Percentiles rank a stretch among this genome's conserved stretches.
phyloP scores from a whole-genome alignment of 1,140 invertebrate species.

The Elymnias hypermnestra region DNA sequence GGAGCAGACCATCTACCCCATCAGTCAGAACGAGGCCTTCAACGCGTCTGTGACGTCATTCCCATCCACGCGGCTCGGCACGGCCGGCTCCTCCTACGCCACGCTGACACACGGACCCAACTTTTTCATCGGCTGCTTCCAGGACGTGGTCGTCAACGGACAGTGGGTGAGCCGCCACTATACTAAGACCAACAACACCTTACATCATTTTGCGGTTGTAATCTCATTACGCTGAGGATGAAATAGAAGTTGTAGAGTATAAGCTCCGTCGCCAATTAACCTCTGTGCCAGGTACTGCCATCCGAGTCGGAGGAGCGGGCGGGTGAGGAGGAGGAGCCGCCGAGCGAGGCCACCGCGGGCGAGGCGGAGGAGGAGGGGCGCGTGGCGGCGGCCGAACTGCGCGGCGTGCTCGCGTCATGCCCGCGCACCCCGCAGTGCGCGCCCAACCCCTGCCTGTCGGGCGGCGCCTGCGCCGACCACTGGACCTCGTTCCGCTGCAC shows the following conservation, averaged over 20 bases:
- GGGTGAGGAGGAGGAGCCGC: too few relatives aligned
- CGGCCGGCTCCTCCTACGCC: constrained; percentile 81
- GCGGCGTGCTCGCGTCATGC: constrained; percentile 81
- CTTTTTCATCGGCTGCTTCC: constrained; percentile 92
- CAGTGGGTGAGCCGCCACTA: constrained; percentile 82
- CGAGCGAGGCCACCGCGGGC: too few relatives aligned
- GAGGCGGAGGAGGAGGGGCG: constrained; percentile 11
- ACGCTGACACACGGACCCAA: constrained; percentile 83
- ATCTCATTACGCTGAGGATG: too few relatives aligned
- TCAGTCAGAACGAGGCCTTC: constrained; percentile 85
- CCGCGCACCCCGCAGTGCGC: constrained; percentile 86
- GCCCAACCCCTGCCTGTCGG: constrained; percentile 90
- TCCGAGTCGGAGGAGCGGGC: constrained; percentile 6
- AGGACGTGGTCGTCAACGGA: constrained; percentile 92
- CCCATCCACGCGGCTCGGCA: constrained; percentile 87
- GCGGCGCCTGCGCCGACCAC: constrained; percentile 90
- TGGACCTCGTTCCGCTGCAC: constrained; percentile 92
- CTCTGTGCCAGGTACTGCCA: neutral
- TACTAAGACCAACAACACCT: too few relatives aligned
- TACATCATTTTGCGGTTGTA: too few relatives aligned
- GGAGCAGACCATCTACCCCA: constrained; percentile 92
- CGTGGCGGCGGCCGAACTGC: constrained; percentile 35
- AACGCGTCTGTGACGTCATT: constrained; percentile 87
- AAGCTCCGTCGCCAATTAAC: too few relatives aligned
- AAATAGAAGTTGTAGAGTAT: too few relatives aligned